Evolutionary conservation across 2,797 vertebrate species (phyloP), one percentile per base, ranked within the genome.

Genomic region (Muscicapa comitata): DNA sequence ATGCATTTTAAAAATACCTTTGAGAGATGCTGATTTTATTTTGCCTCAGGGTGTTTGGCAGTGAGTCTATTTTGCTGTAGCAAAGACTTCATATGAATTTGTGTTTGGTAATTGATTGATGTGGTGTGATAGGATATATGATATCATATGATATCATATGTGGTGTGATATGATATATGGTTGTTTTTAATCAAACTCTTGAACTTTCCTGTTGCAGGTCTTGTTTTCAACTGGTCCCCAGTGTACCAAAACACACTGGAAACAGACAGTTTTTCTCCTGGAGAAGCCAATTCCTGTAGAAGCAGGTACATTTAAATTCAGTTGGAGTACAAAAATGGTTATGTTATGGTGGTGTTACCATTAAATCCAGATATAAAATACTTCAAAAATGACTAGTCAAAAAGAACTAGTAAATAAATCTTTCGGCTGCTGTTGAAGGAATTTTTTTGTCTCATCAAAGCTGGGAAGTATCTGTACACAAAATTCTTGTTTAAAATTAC

Each of bases 211-310:
- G n/a, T 96, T 97, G 47, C 97, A 99, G 99, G 98, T 99, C 94
- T 97, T 98, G 94, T 99, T 99, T 97, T 99, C 99, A 83, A 99
- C 99, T 33, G 98, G 99, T 93, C 99, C 99, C 89, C 97, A 96
- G 82, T 98, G 97, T 96, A 94, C 98, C 74, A 98, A 97, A 96
- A 99, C 99, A 6, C 99, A 99, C 96, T 99, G 99, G 99, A 99
- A 99, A 76, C 99, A 99, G 97, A 99, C 98, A 0, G 13, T 99
- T 43, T 99, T 99, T 97, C 98, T 99, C 5, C 96, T 99, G 94
- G 99, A 99, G 97, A 98, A 96, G 67, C 99, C 99, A 15, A 72
- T 99, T 82, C 59, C 98, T 73, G 98, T 99, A 58, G 98, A 98
- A 97, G 96, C 98, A 98, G 99, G 99, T 99, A 97, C 26, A 55